phyloP scores from a whole-genome alignment of 2,797 vertebrate species.

The Ataeniobius toweri region DNA sequence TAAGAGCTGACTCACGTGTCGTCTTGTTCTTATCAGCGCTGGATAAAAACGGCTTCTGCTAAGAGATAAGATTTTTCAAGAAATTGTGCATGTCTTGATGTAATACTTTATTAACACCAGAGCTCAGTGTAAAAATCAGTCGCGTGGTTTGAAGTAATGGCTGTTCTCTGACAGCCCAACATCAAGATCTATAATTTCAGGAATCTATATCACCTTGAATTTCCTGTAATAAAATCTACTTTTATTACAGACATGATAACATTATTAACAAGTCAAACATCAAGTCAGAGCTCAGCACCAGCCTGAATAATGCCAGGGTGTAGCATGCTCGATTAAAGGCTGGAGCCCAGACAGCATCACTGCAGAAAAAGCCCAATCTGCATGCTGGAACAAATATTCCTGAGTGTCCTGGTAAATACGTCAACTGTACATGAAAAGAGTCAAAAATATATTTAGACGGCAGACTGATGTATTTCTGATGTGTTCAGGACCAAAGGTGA shows the following conservation, averaged over 20 bases:
- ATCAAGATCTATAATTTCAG: conserved; percentile 16
- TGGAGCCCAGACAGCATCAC: conserved; percentile 18
- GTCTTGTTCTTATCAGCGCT: conserved; percentile 46
- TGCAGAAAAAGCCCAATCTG: conserved; percentile 47
- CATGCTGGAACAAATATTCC: conserved; percentile 39
- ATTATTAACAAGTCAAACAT: conserved; percentile 18
- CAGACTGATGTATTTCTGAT: conserved; percentile 25
- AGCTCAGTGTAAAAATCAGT: not conserved
- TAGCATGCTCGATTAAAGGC: conserved; percentile 31
- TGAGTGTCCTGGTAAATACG: conserved; percentile 41
- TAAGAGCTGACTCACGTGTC: conserved; percentile 32
- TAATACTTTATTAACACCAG: not conserved
- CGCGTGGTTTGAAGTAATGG: not conserved
- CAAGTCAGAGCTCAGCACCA: conserved; percentile 14
- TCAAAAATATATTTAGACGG: conserved; percentile 58
- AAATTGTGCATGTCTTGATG: conserved; percentile 25
- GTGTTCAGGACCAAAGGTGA: conserved; percentile 36
- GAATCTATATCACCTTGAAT: not conserved
- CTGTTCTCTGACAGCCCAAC: not conserved
- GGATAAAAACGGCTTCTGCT: conserved; percentile 30
- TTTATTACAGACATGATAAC: conserved; percentile 24
- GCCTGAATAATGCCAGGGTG: conserved; percentile 25
- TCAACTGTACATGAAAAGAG: conserved; percentile 36
- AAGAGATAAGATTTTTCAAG: conserved; percentile 46
- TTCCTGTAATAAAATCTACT: not conserved